Base-by-base conservation (phyloP, 2,888 invertebrate species). In the Vannuccia rotundouncinata region DNA sequence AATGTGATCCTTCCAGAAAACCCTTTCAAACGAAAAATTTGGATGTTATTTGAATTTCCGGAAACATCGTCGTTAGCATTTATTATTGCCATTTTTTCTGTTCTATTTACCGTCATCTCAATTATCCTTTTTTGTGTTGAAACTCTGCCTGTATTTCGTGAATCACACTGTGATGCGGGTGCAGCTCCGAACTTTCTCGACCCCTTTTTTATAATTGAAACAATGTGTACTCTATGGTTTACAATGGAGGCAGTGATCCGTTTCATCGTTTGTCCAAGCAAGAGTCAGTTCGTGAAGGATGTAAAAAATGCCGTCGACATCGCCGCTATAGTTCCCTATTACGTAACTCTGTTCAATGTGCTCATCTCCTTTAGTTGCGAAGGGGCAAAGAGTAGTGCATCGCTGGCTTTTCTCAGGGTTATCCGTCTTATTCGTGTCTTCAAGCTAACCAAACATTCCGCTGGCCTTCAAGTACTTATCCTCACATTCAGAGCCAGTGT, bases 401-500 rank as follows among this genome's bases (percentile, higher is more conserved):
- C 89, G 0, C 87, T 89, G 59, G 89, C 89, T 10, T 89, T 90
- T 79, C 85, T 90, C 31, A 85, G 90, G 81, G 89, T 90, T 29
- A 86, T 90, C 2, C 85, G 90, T 45, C 84, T 90, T 45, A 84
- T 88, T 29, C 82, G 88, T 82, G 85, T 90, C 81, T 90, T 90
- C 84, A 90, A 90, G 83, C 85, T 90, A 77, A 88, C 88, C 78
- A 88, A 89, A 83, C 89, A 90, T 83, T 90, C 89, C 1, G 87
- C 88, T 13, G 89, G 90, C 25, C 85, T 90, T 29, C 89, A 89
- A 84, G 89, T 90, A 29, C 85, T 90, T 31, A 87, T 89, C 74
- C 86, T 89, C 81, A 90, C 89, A 5, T 90, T 90, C 85, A 85
- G 86, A 82, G 89, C 89, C n/a, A 88, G 88, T 79, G 83, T 89